Evolutionary conservation across 2,113 vertebrate species (phyloP).

Genomic region (Axis porcinus): DNA sequence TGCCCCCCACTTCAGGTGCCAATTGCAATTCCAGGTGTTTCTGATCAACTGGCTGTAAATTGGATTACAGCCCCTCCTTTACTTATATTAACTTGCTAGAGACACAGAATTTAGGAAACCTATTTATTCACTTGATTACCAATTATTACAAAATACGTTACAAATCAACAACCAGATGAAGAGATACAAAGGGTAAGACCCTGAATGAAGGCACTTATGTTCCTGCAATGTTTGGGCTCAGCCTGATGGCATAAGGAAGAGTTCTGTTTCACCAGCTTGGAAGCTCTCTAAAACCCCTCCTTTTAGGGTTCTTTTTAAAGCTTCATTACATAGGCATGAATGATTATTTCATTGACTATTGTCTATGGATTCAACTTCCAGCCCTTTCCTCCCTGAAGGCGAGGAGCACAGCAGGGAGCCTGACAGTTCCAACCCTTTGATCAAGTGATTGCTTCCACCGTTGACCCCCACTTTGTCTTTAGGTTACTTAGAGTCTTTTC

Average conservation of each 20-base stretch:
- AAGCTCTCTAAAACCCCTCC: neutral
- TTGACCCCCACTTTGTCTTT: neutral
- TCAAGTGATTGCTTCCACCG: neutral
- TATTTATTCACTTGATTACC: neutral
- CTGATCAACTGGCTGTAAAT: neutral
- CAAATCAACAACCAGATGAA: neutral
- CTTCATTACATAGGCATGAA: neutral
- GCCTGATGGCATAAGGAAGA: no score
- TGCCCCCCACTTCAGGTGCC: neutral
- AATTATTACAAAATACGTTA: neutral
- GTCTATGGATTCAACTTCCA: neutral
- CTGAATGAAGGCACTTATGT: neutral
- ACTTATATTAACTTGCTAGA: neutral
- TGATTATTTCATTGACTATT: neutral
- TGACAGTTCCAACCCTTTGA: neutral
- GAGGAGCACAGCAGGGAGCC: neutral
- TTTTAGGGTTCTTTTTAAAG: neutral
- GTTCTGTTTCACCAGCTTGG: neutral
- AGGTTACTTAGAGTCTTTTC: neutral
- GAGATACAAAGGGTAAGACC: neutral
- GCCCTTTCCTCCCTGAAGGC: neutral
- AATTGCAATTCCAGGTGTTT: neutral
- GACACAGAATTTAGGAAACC: neutral
- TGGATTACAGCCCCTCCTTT: neutral
- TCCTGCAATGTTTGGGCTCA: neutral